These are phyloP conservation scores for Sitta carolinensis DNA, from an alignment of 2,797 vertebrate genomes.

Conservation along the genomic window DNA sequence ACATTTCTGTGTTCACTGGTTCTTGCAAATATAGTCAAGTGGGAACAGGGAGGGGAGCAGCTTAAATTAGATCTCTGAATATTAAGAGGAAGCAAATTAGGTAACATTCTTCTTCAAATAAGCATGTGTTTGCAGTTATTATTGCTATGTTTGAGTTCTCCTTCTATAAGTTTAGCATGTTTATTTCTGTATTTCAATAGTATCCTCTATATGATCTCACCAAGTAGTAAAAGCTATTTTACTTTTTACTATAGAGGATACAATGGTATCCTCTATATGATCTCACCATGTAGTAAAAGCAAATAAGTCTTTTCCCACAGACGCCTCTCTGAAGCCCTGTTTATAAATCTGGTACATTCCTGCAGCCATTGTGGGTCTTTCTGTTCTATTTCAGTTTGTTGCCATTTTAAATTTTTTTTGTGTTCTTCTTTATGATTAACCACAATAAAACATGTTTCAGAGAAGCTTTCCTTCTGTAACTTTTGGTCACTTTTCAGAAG, in stretches of 20 bases:
- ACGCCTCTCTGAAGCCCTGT: neutral
- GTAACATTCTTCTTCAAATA: constrained; percentile 39
- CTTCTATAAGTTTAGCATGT: neutral
- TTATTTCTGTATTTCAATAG: neutral
- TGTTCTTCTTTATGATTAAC: neutral
- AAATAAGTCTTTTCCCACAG: neutral
- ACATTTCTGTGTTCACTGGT: constrained; percentile 64
- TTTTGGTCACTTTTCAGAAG: neutral
- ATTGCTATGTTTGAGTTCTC: neutral
- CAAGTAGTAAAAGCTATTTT: neutral
- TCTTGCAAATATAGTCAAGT: constrained; percentile 59
- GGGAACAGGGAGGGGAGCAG: neutral
- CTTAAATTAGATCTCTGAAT: constrained; percentile 61
- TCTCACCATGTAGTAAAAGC: neutral
- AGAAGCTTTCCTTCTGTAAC: neutral
- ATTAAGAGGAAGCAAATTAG: constrained; percentile 57
- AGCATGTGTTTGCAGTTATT: neutral
- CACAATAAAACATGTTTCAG: neutral
- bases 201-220: neutral
- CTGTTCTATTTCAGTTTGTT: neutral
- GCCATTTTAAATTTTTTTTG: neutral
- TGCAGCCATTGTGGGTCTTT: neutral
- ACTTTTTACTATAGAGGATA: too few species aligned
- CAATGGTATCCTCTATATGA: neutral
- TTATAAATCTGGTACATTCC: neutral